Base-by-base conservation (phyloP, 2,888 invertebrate genomes). In the Eilema caniola region DNA sequence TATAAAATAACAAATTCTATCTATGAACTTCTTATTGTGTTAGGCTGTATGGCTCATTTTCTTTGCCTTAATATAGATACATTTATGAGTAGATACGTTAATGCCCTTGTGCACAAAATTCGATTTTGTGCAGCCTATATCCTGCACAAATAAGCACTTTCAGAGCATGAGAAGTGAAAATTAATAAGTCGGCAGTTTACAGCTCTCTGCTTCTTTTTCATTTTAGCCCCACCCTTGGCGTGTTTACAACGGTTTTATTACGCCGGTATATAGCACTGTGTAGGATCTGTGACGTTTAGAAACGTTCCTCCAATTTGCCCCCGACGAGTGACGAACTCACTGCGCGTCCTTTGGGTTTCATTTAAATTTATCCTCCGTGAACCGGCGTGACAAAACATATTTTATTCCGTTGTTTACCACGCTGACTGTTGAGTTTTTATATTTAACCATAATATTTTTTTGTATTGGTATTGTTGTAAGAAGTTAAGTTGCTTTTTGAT, bases 101-200 rank as follows among this genome's bases (percentile, higher is more conserved):
- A n/a, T n/a, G n/a, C n/a, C n/a, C n/a, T n/a, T n/a, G n/a, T n/a
- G n/a, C n/a, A n/a, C n/a, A n/a, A n/a, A n/a, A n/a, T n/a, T n/a
- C n/a, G n/a, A n/a, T n/a, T n/a, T n/a, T n/a, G n/a, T n/a, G n/a
- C n/a, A n/a, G n/a, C n/a, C n/a, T n/a, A n/a, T n/a, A n/a, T n/a
- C n/a, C n/a, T n/a, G n/a, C n/a, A n/a, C n/a, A n/a, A n/a, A n/a
- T n/a, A n/a, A n/a, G n/a, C n/a, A n/a, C n/a, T n/a, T n/a, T n/a
- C n/a, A n/a, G n/a, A n/a, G n/a, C n/a, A n/a, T n/a, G n/a, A n/a
- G n/a, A n/a, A n/a, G n/a, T n/a, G n/a, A n/a, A n/a, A 89, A 90
- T 90, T 88, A 90, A 91, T 89, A 88, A 89, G 85, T 82, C 79
- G 80, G 76, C 84, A 84, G 85, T 89, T 90, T 84, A 85, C 87